Evolutionary conservation across 2,113 vertebrate species (phyloP).

Genomic region (Pionites leucogaster): DNA sequence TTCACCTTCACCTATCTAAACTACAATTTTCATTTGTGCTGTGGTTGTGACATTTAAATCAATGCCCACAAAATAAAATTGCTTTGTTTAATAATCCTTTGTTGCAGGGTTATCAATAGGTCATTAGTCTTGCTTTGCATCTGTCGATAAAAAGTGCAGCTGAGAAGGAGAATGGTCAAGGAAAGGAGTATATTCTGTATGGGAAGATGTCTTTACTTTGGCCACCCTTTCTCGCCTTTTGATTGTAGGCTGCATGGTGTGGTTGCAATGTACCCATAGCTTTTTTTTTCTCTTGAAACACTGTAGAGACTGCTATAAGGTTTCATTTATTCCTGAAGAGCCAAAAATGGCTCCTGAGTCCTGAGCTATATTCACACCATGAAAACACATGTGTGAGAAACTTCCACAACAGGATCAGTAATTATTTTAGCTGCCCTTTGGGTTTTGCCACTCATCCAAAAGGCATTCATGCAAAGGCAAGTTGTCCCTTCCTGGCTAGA

Average conservation of each 20-base stretch:
- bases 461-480: not conserved
- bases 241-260: not conserved
- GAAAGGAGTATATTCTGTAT: not conserved
- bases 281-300: not conserved
- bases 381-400: not conserved
- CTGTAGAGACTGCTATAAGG: not conserved
- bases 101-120: constrained; percentile 38
- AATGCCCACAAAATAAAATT: constrained; percentile 40
- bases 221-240: not conserved
- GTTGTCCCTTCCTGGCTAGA: not conserved
- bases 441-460: not conserved
- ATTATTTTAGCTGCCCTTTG: not conserved
- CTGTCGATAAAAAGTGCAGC: constrained; percentile 3
- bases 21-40: not conserved
- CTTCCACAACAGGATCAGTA: not conserved
- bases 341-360: not conserved
- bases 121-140: constrained; percentile 57
- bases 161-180: not conserved
- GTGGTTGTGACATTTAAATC: not conserved
- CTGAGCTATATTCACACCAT: not conserved
- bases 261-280: rapidly evolving
- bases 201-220: not conserved
- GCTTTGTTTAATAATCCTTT: constrained; percentile 56
- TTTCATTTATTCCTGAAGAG: not conserved
- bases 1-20: constrained; percentile 1